Conservation (phyloP, 2,888 invertebrate species). For the Podotricha telesiphe region DNA sequence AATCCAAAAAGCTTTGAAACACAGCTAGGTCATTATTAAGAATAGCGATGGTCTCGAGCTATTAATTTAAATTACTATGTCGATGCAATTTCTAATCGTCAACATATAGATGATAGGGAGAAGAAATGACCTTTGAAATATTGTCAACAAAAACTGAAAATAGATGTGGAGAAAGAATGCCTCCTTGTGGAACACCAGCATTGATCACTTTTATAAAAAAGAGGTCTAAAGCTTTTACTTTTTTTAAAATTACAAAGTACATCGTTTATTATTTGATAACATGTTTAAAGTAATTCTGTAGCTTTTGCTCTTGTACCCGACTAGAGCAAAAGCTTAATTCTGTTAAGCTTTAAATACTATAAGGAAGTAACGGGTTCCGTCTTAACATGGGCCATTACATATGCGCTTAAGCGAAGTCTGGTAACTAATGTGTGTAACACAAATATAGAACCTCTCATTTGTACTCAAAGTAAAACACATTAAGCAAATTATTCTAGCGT, state of each 20-base stretch:
- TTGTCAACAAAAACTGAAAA: too few species aligned
- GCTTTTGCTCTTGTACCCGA: not conserved
- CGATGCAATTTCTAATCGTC: too few species aligned
- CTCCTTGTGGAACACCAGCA: too few species aligned
- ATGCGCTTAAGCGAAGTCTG: conserved; percentile 11
- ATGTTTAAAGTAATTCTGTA: not conserved
- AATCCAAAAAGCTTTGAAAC: too few species aligned
- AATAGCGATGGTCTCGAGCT: too few species aligned
- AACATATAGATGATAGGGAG: too few species aligned
- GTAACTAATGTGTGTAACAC: conserved; percentile 16
- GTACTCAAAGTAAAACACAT: conserved; percentile 22
- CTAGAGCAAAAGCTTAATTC: conserved; percentile 17
- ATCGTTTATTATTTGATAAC: not conserved
- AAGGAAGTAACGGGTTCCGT: not conserved
- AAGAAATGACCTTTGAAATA: too few species aligned
- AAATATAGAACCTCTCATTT: conserved; percentile 26
- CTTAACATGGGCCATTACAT: conserved; percentile 16
- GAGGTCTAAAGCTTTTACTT: too few species aligned
- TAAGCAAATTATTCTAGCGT: conserved; percentile 11
- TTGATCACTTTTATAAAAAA: too few species aligned
- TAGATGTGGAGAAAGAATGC: too few species aligned
- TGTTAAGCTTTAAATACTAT: conserved; percentile 17
- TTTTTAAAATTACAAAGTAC: not conserved
- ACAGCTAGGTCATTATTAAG: too few species aligned
- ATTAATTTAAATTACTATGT: too few species aligned